A percentile compares a stretch with the other conserved stretches of the same genome.
These are phyloP conservation scores for Scomber colias DNA, from an alignment of 2,113 vertebrate genomes.

Conservation along the genomic window DNA sequence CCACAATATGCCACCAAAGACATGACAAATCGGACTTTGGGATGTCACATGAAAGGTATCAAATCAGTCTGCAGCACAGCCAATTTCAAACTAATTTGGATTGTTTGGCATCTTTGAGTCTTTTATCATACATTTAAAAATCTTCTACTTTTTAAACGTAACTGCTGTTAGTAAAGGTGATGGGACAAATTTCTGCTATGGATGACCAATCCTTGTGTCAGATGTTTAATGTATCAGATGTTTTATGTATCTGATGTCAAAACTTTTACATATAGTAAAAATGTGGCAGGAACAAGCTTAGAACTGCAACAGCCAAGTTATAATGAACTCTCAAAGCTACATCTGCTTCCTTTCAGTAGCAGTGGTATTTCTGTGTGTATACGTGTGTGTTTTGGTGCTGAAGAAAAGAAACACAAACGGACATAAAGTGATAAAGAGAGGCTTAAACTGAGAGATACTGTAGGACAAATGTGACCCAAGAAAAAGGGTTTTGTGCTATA, in stretches of 20 bases:
- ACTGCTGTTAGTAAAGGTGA: no score
- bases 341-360: constrained; percentile 25
- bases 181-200: no score
- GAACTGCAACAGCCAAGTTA: neutral
- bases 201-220: no score
- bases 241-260: no score
- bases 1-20: no score
- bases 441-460: constrained; percentile 40
- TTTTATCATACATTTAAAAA: no score
- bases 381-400: constrained; percentile 5
- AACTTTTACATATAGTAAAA: neutral
- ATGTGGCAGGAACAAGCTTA: constrained; percentile 18
- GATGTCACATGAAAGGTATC: neutral
- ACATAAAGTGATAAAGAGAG: constrained; percentile 34
- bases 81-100: no score
- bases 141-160: no score
- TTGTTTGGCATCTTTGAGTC: no score
- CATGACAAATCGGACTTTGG: no score
- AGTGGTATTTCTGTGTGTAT: neutral
- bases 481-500: constrained; percentile 37
- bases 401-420: constrained; percentile 9
- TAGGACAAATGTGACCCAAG: constrained; percentile 23
- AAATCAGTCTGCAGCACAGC: neutral
- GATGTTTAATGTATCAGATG: no score
- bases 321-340: constrained; percentile 7